These are phyloP conservation scores for Philaenus spumarius DNA, from an alignment of 1,140 invertebrate genomes.

Conservation along the genomic window DNA sequence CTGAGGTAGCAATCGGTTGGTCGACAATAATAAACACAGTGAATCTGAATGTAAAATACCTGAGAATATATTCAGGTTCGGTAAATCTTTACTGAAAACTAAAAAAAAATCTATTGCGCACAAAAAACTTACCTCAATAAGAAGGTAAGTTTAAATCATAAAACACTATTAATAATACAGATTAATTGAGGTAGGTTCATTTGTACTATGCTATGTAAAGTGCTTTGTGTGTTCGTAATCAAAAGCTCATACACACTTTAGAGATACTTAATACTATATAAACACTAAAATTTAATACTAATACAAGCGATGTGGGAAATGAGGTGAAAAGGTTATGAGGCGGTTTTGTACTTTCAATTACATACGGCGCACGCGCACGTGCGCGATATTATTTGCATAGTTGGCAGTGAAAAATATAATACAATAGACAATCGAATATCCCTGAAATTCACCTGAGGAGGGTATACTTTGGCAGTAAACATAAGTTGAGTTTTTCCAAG, in stretches of 20 bases:
- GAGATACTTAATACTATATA: neutral
- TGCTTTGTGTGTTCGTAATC: neutral
- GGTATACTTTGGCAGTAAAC: neutral
- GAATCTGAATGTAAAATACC: neutral
- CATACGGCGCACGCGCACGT: neutral
- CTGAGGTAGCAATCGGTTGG: neutral
- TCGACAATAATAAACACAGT: neutral
- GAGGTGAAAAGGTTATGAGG: neutral
- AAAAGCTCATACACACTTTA: neutral
- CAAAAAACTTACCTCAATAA: neutral
- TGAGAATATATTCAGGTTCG: neutral
- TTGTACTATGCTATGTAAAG: too few relatives aligned
- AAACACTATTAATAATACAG: neutral
- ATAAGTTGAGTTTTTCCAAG: constrained; percentile 1
- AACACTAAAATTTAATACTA: neutral
- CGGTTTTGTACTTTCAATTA: neutral
- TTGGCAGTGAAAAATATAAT: neutral
- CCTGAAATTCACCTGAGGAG: neutral
- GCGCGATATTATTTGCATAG: constrained; percentile 1
- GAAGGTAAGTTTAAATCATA: neutral
- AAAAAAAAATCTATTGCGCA: neutral
- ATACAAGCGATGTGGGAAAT: constrained; percentile 3
- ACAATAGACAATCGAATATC: neutral
- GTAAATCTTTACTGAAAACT: neutral
- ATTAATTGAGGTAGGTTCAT: too few relatives aligned